Evolutionary conservation across 2,113 vertebrate species (phyloP), one percentile per base, ranked within the genome.

Genomic region (Dromaius novaehollandiae): DNA sequence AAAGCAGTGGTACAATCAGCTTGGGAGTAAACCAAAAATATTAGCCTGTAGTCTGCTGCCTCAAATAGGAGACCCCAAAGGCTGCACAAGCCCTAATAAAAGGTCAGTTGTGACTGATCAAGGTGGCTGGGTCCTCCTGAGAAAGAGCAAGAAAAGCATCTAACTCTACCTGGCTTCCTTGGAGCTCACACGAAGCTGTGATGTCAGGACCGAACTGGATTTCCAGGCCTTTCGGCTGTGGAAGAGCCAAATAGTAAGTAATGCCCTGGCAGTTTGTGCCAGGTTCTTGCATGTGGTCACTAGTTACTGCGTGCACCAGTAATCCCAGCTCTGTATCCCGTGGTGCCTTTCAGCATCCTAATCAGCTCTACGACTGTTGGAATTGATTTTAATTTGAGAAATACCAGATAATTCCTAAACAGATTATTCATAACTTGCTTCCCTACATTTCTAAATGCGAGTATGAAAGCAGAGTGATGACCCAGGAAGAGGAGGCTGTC

Each of bases 161-260:
- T 96, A 94, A 44, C 50, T 82, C 93, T 30, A 61, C 91, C 89
- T 96, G 95, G 93, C 36, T 93, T 44, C n/a, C 76, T 94, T 69
- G 42, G 85, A 92, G 89, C 82, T 91, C 64, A 8, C 15, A 24
- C 86, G 88, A 88, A 88, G 58, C 89, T 90, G 89, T 21, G 65
- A 94, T 95, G 87, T 40, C 92, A 79, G n/a, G 75, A 70, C 77
- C n/a, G 34, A 93, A 51, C 11, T 87, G 48, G 78, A 58, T 95
- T 95, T 71, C 95, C 89, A 90, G 79, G 73, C 73, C 91, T 69
- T 42, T 73, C 95, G 96, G 94, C 95, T 91, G 82, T 66, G 55
- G 30, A 51, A 85, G 75, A 90, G 87, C 79, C 44, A 70, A 20
- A 88, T 86, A 92, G 96, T 97, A 97, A 97, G 95, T 95, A 97